Percentiles rank a stretch among this genome's conserved stretches.
Evolutionary conservation across 2,113 vertebrate species (phyloP).

Genomic region (Bos indicus): DNA sequence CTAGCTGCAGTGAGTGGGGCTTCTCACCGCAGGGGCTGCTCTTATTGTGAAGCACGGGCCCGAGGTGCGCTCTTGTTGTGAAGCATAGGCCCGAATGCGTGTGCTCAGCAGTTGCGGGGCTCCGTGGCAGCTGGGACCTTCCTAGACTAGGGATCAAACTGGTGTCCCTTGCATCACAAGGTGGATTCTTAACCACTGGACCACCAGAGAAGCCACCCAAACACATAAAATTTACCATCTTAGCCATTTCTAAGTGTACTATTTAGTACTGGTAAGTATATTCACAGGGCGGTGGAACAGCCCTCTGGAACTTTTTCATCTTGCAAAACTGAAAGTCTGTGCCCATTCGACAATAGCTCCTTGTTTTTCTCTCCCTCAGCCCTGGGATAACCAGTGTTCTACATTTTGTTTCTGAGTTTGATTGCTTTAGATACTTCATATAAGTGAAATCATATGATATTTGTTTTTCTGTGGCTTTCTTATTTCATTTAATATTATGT

Average conservation of each 20-base stretch:
- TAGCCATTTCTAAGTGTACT: not conserved
- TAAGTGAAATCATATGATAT: not conserved
- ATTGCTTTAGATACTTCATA: not conserved
- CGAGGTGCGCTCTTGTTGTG: no score
- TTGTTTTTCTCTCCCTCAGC: not conserved
- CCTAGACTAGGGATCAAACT: not conserved
- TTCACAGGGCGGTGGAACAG: not conserved
- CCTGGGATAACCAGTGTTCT: not conserved
- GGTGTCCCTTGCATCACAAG: not conserved
- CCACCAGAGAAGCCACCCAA: not conserved
- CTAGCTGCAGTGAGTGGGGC: rapidly evolving
- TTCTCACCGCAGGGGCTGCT: rapidly evolving
- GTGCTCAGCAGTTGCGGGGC: not conserved
- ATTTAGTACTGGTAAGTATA: not conserved
- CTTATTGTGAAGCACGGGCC: not conserved
- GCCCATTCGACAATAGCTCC: not conserved
- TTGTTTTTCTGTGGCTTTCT: not conserved
- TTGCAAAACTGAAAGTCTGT: not conserved
- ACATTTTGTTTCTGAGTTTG: not conserved
- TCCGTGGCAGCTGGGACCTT: not conserved
- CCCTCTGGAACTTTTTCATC: not conserved
- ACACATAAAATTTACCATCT: not conserved
- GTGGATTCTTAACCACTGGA: not conserved
- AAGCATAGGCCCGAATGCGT: rapidly evolving
- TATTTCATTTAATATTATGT: not conserved